Evolutionary conservation across 2,797 vertebrate genomes (phyloP), one percentile per base, ranked within the genome.

Genomic region (Zalophus californianus): DNA sequence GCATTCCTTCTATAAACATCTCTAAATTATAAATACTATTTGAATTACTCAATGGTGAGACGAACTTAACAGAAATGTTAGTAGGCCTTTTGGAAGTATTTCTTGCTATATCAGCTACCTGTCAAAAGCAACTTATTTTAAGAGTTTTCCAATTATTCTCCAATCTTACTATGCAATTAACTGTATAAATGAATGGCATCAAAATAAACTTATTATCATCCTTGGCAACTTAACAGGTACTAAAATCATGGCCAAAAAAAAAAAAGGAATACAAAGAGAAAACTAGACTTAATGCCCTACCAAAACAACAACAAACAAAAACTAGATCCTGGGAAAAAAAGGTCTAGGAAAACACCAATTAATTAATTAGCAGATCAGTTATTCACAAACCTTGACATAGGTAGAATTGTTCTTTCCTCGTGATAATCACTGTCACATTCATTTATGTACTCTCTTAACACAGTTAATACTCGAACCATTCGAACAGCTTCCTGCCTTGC

Each of bases 371-470:
- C 0, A 94, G 3, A 95, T 96, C 27, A 93, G 32, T 64, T 79
- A 86, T 96, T 94, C 68, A 98, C 98, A 83, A 99, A 99, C 99
- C 99, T 99, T 92, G 99, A 99, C 99, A 99, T 99, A 5, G 99
- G 99, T 93, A 99, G 99, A 99, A 99, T 99, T 96, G 99, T 99
- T 98, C 99, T 99, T 97, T 99, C 99, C 97, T 99, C 99, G 0
- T 99, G 99, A 99, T 99, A 99, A 98, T 99, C 99, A 73, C 99
- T 99, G 99, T 99, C 99, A 98, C 99, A 99, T 98, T 99, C 99
- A 72, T 99, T 99, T 98, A 99, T 99, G 98, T 99, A 99, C 97
- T 99, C 99, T 88, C 99, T 99, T 97, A 99, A 98, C 94, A 99
- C 99, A 96, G 99, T 99, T 98, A 99, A 98, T 95, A 99, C 99